These are phyloP conservation scores for Sciurus niger DNA, from an alignment of 2,113 vertebrate genomes.

Conservation along the genomic window DNA sequence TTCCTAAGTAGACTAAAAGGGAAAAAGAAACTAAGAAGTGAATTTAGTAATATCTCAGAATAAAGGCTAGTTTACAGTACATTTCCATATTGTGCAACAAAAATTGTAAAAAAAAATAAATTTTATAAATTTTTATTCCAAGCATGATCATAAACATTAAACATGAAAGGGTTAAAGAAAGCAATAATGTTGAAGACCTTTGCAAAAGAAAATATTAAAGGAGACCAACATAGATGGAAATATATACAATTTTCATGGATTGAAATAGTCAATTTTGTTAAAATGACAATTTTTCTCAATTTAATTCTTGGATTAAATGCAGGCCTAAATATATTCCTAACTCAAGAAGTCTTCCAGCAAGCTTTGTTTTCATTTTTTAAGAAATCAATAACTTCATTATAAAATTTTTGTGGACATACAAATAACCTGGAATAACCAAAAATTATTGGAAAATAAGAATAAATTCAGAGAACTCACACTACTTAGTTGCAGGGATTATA, in stretches of 20 bases:
- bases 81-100: neutral
- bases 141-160: neutral
- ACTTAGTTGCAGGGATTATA: neutral
- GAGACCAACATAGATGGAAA: neutral
- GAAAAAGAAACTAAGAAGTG: neutral
- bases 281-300: neutral
- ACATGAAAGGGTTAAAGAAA: neutral
- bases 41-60: neutral
- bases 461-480: neutral
- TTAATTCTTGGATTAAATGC: neutral
- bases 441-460: neutral
- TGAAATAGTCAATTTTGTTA: neutral
- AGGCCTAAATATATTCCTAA: neutral
- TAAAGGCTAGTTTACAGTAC: neutral
- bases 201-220: neutral
- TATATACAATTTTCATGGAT: neutral
- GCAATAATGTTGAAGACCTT: neutral
- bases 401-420: neutral
- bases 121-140: neutral
- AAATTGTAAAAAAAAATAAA: neutral
- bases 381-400: neutral
- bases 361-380: neutral
- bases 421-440: neutral
- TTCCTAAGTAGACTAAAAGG: neutral
- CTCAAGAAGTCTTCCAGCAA: too few species aligned